Percentiles rank a stretch among this genome's conserved stretches.
Evolutionary conservation across 2,888 invertebrate genomes (phyloP).

Genomic region (Euplagia quadripunctaria): DNA sequence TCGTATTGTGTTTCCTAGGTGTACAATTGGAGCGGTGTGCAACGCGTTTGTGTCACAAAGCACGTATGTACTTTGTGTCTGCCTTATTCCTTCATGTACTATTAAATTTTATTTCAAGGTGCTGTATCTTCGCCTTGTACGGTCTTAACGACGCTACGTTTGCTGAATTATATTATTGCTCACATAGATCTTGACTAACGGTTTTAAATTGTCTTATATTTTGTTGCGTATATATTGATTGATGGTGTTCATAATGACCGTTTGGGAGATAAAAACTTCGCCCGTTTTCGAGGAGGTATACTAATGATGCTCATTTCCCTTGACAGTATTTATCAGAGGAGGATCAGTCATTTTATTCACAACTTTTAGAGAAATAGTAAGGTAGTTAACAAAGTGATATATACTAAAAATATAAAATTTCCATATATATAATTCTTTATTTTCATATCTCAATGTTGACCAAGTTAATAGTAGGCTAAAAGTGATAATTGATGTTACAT

Average conservation of each 20-base stretch:
- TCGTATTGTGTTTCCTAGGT: constrained; percentile 52
- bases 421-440: too few species aligned
- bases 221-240: constrained; percentile 44
- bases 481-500: too few species aligned
- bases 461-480: too few species aligned
- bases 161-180: constrained; percentile 65
- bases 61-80: constrained; percentile 76
- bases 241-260: constrained; percentile 39
- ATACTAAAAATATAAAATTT: background rate
- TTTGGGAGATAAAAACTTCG: constrained; percentile 31
- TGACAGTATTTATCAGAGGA: background rate
- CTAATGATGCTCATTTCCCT: background rate
- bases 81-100: constrained; percentile 64
- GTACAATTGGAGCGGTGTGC: constrained; percentile 48
- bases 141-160: constrained; percentile 63
- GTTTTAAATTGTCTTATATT: constrained; percentile 33
- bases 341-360: background rate
- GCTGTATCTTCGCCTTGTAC: constrained; percentile 60
- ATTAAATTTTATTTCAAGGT: constrained; percentile 66
- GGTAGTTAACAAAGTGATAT: background rate
- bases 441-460: too few species aligned
- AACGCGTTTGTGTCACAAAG: constrained; percentile 55
- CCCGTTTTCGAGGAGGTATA: background rate
- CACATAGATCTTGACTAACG: constrained; percentile 52
- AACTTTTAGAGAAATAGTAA: background rate